These are phyloP conservation scores for Danaus melanippus DNA, from an alignment of 1,140 invertebrate species.

Conservation along the genomic window DNA sequence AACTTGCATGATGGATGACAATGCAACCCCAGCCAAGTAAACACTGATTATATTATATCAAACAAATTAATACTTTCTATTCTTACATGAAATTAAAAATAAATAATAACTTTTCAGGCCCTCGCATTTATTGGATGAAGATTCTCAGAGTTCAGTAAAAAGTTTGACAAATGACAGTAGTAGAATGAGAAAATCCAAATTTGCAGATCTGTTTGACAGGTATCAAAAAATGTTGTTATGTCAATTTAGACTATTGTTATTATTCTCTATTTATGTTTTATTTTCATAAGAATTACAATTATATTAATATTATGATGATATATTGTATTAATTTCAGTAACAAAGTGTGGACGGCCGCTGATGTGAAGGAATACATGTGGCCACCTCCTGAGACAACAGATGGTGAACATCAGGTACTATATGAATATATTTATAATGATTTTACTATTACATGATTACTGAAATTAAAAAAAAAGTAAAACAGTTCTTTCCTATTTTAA, in stretches of 20 bases:
- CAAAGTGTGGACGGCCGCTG: constrained; percentile 85
- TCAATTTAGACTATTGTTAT: background rate
- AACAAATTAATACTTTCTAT: constrained; percentile 1
- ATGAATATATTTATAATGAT: constrained; percentile 3
- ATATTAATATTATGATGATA: background rate
- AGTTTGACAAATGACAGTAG: constrained; percentile 81
- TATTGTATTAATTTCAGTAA: constrained; percentile 53
- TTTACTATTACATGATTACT: no score
- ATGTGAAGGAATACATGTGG: constrained; percentile 96
- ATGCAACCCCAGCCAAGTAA: constrained; percentile 70
- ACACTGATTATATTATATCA: constrained; percentile 13
- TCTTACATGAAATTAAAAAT: constrained; percentile 6
- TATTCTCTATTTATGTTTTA: constrained; percentile 2
- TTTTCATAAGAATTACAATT: background rate
- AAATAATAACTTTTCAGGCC: constrained; percentile 36
- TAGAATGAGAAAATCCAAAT: constrained; percentile 78
- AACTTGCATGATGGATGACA: constrained; percentile 89
- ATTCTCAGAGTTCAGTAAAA: constrained; percentile 83
- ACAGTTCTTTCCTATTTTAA: no score
- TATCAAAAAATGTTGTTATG: constrained; percentile 40
- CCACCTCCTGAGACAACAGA: constrained; percentile 76
- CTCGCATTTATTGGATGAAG: constrained; percentile 79
- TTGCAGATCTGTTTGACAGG: constrained; percentile 82
- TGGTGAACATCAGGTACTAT: constrained; percentile 53
- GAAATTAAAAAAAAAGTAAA: no score